Percentiles rank a stretch among this genome's conserved stretches.
Conservation (phyloP, 1,140 invertebrate species). For the Philopotamus ludificatus region DNA sequence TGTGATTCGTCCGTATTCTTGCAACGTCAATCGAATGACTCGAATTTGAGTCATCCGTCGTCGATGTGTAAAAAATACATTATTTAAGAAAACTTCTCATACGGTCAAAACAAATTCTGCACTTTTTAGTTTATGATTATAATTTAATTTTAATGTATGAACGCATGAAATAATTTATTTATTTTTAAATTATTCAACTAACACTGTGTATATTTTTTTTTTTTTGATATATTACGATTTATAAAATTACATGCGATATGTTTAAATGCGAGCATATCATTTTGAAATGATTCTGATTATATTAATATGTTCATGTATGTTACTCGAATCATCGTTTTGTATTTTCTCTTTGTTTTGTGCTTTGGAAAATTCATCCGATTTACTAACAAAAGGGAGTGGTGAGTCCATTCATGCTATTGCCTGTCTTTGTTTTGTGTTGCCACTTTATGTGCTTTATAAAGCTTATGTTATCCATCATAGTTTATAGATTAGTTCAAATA, state of each 20-base stretch:
- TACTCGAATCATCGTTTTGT: slow-evolving; percentile 34
- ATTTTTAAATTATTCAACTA: too few species aligned
- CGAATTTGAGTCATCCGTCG: too few species aligned
- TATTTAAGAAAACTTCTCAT: too few species aligned
- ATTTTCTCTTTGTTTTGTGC: slow-evolving; percentile 40
- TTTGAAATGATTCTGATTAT: neutral
- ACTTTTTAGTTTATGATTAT: too few species aligned
- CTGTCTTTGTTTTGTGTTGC: slow-evolving; percentile 21
- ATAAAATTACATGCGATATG: neutral
- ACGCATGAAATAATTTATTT: too few species aligned
- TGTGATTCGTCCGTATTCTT: too few species aligned
- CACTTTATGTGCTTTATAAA: slow-evolving; percentile 28
- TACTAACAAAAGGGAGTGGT: slow-evolving; percentile 39
- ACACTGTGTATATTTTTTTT: too few species aligned
- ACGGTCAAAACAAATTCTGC: too few species aligned
- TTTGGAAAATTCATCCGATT: slow-evolving; percentile 32
- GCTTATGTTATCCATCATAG: slow-evolving; percentile 31
- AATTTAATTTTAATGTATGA: too few species aligned
- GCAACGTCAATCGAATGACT: too few species aligned
- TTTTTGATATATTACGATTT: too few species aligned
- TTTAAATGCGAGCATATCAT: neutral
- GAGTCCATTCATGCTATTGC: slow-evolving; percentile 26
- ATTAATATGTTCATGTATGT: neutral
- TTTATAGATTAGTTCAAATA: slow-evolving; percentile 5
- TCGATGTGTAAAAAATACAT: too few species aligned